Conservation (phyloP, 1,140 invertebrate genomes). For the Neodiprion pinetum region DNA sequence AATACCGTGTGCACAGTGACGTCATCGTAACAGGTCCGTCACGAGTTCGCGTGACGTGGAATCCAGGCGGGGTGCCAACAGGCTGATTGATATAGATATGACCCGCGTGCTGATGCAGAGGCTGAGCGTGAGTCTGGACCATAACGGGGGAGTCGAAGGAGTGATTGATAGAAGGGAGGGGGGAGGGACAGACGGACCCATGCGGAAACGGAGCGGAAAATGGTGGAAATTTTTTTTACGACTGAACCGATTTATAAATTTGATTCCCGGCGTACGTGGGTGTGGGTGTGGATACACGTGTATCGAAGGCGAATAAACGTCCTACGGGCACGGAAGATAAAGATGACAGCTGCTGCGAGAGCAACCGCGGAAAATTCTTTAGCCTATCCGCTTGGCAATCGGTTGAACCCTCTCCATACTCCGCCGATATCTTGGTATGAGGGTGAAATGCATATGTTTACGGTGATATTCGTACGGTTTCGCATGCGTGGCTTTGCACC, state of each 20-base stretch:
- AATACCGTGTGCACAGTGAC: slow-evolving; percentile 1
- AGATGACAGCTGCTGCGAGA: too few relatives aligned
- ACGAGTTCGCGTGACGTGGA: slow-evolving; percentile 1
- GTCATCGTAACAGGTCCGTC: neutral
- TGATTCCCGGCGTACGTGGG: too few relatives aligned
- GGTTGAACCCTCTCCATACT: too few relatives aligned
- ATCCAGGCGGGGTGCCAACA: neutral
- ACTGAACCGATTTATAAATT: neutral
- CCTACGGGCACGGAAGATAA: too few relatives aligned
- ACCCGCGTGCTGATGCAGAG: neutral
- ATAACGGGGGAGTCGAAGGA: neutral
- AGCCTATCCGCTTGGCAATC: too few relatives aligned
- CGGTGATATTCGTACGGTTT: too few relatives aligned
- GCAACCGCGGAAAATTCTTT: too few relatives aligned
- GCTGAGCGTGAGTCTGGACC: neutral
- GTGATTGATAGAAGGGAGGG: neutral
- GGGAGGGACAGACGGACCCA: neutral
- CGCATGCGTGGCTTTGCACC: too few relatives aligned
- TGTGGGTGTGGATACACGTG: too few relatives aligned
- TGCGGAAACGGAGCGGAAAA: neutral
- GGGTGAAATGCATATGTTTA: too few relatives aligned
- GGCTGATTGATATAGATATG: slow-evolving; percentile 7
- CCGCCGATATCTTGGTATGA: too few relatives aligned
- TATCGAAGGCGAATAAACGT: too few relatives aligned
- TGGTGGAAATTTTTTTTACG: neutral